Evolutionary conservation across 2,888 invertebrate genomes (phyloP), one percentile per base, ranked within the genome.

Genomic region (Nezara viridula): DNA sequence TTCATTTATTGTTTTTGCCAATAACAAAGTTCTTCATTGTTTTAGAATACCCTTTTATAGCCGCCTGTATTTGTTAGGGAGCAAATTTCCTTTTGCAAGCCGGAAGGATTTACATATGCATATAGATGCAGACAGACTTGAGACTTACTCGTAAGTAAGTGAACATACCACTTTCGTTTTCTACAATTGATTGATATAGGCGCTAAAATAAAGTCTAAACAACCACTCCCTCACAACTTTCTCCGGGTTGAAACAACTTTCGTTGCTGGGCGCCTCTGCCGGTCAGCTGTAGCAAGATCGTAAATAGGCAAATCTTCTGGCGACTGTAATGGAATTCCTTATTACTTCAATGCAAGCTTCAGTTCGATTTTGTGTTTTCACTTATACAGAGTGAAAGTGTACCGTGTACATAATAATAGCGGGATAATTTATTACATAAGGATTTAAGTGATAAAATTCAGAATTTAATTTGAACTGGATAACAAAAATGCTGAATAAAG

Each of bases 171-270:
- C 81, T 81, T 47, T 81, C 44, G n/a, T 40, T 81, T 81, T 81
- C 44, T 81, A n/a, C n/a, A 47, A 81, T 81, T 81, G 44, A 81
- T 81, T 81, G 32, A 81, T 81, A 81, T n/a, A 44, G 44, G n/a
- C 4, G 81, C 81, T 44, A 81, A 81, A 44, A 44, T 16, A n/a
- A 44, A 81, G 3, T 7, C 7, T 24, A 77, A 77, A 37, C 77
- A 40, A 77, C 44, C 24, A 81, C 81, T 44, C 81, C 81, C 81
- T 81, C 81, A 37, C 81, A 81, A 24, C 81, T 81, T 81, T 81
- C 81, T 81, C 81, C 24, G 5, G 21, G 50, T 19, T 37, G 19
- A 14, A 37, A 81, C 81, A n/a, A 81, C 81, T 81, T 81, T 81
- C 81, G 81, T 44, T 81, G 24, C 37, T 60, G 27, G 6, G n/a